These are phyloP conservation scores for Monochamus saltuarius DNA, from an alignment of 1,140 invertebrate genomes.

Conservation along the genomic window DNA sequence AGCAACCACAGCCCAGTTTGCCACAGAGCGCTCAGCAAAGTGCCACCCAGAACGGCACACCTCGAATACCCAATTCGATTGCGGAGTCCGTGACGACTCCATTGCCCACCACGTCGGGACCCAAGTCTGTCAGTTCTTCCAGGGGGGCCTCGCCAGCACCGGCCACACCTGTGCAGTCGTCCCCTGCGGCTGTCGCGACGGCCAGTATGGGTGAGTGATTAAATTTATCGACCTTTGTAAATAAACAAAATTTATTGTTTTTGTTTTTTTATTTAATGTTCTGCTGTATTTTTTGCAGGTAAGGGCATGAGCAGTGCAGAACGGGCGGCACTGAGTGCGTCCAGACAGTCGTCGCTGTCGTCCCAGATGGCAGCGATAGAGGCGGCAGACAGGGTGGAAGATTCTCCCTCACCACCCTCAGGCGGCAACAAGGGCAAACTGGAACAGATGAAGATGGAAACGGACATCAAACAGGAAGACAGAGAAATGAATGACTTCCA, in stretches of 20 bases:
- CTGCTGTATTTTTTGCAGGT: slow-evolving; percentile 38
- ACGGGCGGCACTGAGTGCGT: slow-evolving; percentile 54
- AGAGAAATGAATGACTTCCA: slow-evolving; percentile 59
- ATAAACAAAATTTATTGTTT: too few species aligned
- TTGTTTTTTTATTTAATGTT: slow-evolving; percentile 7
- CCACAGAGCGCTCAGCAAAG: slow-evolving; percentile 51
- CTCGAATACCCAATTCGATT: slow-evolving; percentile 48
- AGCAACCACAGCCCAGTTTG: slow-evolving; percentile 35
- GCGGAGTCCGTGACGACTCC: slow-evolving; percentile 38
- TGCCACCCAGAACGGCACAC: slow-evolving; percentile 51
- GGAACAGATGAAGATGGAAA: slow-evolving; percentile 66
- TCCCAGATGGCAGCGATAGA: slow-evolving; percentile 73
- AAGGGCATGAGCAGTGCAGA: slow-evolving; percentile 54
- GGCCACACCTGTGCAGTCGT: slow-evolving; percentile 56
- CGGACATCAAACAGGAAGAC: slow-evolving; percentile 56
- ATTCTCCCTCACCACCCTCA: slow-evolving; percentile 64
- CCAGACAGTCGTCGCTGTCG: slow-evolving; percentile 59
- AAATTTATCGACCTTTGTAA: too few species aligned
- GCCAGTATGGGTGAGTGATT: slow-evolving; percentile 48
- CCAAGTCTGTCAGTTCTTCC: slow-evolving; percentile 53
- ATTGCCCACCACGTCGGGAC: slow-evolving; percentile 45
- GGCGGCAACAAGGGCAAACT: slow-evolving; percentile 61
- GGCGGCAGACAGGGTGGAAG: slow-evolving; percentile 64
- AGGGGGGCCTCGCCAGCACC: slow-evolving; percentile 58
- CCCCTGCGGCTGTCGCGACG: slow-evolving; percentile 42